These are phyloP conservation scores for Prolemur simus DNA, from an alignment of 2,113 vertebrate genomes.

Conservation along the genomic window DNA sequence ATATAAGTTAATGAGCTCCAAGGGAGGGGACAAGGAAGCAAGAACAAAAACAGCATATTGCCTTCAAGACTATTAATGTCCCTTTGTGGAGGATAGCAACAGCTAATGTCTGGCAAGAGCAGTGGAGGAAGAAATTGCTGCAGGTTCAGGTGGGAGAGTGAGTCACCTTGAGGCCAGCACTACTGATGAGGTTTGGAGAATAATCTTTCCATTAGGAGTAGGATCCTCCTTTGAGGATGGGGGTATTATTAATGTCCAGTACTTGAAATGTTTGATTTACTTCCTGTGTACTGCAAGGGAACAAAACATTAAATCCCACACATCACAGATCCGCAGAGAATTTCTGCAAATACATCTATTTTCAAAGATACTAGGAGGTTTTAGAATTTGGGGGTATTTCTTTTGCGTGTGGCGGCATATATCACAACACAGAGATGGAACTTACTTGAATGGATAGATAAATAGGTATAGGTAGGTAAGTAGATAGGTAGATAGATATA, in stretches of 20 bases:
- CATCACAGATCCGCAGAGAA: constrained; percentile 35
- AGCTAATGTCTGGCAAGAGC: constrained; percentile 81
- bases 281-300: constrained; percentile 57
- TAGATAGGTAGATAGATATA: neutral
- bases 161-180: constrained; percentile 78
- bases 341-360: constrained; percentile 44
- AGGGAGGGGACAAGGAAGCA: constrained; percentile 70
- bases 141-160: constrained; percentile 77
- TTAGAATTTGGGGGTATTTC: constrained; percentile 11
- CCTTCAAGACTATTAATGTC: constrained; percentile 79
- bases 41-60: constrained; percentile 78
- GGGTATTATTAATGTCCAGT: constrained; percentile 70
- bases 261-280: constrained; percentile 74
- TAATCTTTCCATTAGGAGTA: constrained; percentile 77
- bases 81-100: constrained; percentile 78
- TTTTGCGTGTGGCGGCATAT: neutral
- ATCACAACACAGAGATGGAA: neutral
- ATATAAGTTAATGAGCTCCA: constrained; percentile 78
- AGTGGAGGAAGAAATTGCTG: constrained; percentile 81
- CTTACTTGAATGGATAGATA: neutral
- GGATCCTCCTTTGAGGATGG: constrained; percentile 70
- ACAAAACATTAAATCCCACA: constrained; percentile 45
- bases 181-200: constrained; percentile 74
- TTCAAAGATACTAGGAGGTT: constrained; percentile 26
- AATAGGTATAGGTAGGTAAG: neutral